Evolutionary conservation across 2,797 vertebrate species (phyloP), one percentile per base, ranked within the genome.

Genomic region (Triplophysa bombifrons): DNA sequence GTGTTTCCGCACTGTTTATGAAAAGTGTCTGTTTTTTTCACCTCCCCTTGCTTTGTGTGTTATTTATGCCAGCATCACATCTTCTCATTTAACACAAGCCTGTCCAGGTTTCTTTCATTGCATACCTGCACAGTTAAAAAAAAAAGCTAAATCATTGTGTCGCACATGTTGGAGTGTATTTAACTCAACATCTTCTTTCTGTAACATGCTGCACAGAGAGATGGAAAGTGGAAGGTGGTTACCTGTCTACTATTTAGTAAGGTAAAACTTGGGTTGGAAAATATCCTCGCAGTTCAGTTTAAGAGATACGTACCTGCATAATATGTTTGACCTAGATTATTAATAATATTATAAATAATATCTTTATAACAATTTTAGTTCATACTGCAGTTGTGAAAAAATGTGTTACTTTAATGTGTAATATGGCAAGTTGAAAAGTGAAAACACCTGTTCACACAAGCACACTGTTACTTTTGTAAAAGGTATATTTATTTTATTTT

Each of bases 191-290:
- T 79, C 20, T 79, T 79, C 58, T 70, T 51, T 66, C 38, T 80
- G 25, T 78, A 61, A 75, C 81, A 83, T 53, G 83, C 78, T 84
- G 81, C 72, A 44, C 67, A 85, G 86, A 80, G 58, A 81, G 76
- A 63, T 46, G 66, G 70, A 78, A 50, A 64, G 73, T 30, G 63
- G 67, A 75, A 60, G 82, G 68, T 75, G 71, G 82, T 84, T 84
- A 75, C 81, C 70, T 83, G 80, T 82, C 78, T 55, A 68, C 84
- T 74, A 70, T 78, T 68, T 82, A 85, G 78, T 75, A 84, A 85
- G 84, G 79, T 84, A 85, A 66, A 11, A 11, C 11, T 48, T 30
- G 58, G 12, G 56, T 30, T 19, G 9, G 4, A 75, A 25, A 25
- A 75, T 27, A 3, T 10, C 17, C 16, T 3, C 2, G 8, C 46